Evolutionary conservation across 2,888 invertebrate genomes (phyloP), one percentile per base, ranked within the genome.

Genomic region (Sympetrum striolatum): DNA sequence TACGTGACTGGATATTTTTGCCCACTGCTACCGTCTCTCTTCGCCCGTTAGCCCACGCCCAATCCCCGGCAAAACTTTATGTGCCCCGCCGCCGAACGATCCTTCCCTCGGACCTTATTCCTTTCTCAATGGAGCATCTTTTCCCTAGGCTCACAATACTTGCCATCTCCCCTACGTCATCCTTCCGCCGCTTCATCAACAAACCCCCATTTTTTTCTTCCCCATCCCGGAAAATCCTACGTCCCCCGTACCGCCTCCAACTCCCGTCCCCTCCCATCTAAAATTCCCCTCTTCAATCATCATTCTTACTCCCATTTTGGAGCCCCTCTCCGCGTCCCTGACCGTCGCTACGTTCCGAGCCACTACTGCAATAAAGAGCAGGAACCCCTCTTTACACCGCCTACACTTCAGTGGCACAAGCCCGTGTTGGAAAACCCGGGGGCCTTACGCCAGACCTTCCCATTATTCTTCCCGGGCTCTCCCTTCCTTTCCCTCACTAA

Each of bases 341-440:
- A 86, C 86, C 86, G 86, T n/a, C 86, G 60, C 86, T 86, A 86
- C 86, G 86, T 86, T 86, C 31, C 86, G n/a, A 48, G 37, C 86
- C 60, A 86, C 86, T 86, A 60, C 86, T 86, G 64, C 86, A 60
- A 86, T 60, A 37, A 86, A 86, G 73, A 73, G 73, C 31, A 73
- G 64, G 64, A 64, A 31, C 64, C 37, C 10, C 37, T 39, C 86
- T 81, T 39, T 44, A 81, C 81, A n/a, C 39, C 44, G n/a, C 81
- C n/a, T 81, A 44, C n/a, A 81, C 44, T 48, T 48, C 53, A 81
- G 48, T 37, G 35, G 82, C 81, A 53, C 81, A 35, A 82, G 53
- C 58, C 15, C 81, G 4, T n/a, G n/a, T 15, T 53, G 82, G 53
- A 82, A 82, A 58, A 58, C 60, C 86, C 58, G 60, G 86, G 35